Evolutionary conservation across 2,113 vertebrate species (phyloP).

Genomic region (Scytalopus superciliaris): DNA sequence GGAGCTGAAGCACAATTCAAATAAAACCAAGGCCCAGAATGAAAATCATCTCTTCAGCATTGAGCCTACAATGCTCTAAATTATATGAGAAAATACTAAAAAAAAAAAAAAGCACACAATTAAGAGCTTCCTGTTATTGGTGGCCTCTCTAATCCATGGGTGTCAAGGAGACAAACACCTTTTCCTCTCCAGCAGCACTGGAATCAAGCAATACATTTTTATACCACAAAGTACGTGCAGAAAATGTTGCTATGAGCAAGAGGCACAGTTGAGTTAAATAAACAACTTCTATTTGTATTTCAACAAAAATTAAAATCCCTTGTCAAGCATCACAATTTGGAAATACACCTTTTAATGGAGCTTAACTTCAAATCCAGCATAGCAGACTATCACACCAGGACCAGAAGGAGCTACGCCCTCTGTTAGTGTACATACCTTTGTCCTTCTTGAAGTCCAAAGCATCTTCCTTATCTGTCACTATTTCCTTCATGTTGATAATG

Average conservation of each 20-base stretch:
- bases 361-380: not conserved
- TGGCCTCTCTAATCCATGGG: not conserved
- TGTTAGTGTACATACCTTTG: constrained; percentile 72
- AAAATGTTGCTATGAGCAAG: not conserved
- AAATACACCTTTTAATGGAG: not conserved
- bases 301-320: not conserved
- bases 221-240: not conserved
- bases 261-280: not conserved
- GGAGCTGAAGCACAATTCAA: not conserved
- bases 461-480: constrained; percentile 87
- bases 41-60: not conserved
- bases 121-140: not conserved
- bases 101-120: not conserved
- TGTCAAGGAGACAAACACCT: not conserved
- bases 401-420: not conserved
- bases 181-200: not conserved
- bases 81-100: not conserved
- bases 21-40: not conserved
- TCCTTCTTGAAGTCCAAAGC: constrained; percentile 88
- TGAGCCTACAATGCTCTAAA: not conserved
- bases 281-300: not conserved
- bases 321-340: not conserved
- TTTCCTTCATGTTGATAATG: constrained; percentile 90
- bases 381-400: not conserved
- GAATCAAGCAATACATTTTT: not conserved